These are phyloP conservation scores for Bursaphelenchus mucronatus DNA, from an alignment of 1,140 invertebrate genomes.

Conservation along the genomic window DNA sequence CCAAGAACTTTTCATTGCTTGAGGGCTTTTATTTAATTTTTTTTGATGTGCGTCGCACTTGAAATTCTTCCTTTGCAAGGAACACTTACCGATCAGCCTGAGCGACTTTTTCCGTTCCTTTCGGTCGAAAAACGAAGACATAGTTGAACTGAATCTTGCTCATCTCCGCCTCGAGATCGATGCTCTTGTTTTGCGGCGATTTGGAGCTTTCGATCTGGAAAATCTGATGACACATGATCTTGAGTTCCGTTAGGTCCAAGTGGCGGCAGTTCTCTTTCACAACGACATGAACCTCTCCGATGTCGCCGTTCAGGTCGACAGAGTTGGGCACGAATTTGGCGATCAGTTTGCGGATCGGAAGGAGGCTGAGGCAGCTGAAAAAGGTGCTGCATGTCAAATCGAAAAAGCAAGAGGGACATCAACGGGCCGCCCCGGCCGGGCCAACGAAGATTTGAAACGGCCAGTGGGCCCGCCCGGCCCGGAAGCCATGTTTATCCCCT, in stretches of 20 bases:
- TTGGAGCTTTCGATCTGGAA: slow-evolving; percentile 7
- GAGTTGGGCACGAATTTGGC: slow-evolving; percentile 24
- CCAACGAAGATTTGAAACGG: too few relatives aligned
- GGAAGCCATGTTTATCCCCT: too few relatives aligned
- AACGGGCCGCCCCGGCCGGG: too few relatives aligned
- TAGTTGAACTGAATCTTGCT: slow-evolving; percentile 16
- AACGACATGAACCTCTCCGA: slow-evolving; percentile 22
- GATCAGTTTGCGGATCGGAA: slow-evolving; percentile 27
- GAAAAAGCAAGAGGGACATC: too few relatives aligned
- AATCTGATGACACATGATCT: slow-evolving; percentile 19
- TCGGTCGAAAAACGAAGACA: slow-evolving; percentile 23
- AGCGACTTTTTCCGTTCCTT: neutral
- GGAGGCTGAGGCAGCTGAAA: slow-evolving; percentile 21
- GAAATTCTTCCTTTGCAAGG: too few relatives aligned
- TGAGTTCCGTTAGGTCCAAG: slow-evolving; percentile 10
- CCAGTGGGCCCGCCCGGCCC: too few relatives aligned
- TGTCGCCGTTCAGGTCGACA: slow-evolving; percentile 25
- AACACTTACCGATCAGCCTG: too few relatives aligned
- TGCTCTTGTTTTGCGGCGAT: neutral
- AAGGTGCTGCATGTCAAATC: too few relatives aligned
- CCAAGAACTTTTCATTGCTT: too few relatives aligned
- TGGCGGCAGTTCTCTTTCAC: slow-evolving; percentile 11
- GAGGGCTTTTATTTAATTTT: too few relatives aligned
- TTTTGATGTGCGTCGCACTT: too few relatives aligned
- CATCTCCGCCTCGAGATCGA: slow-evolving; percentile 6